Base-by-base conservation (phyloP, 2,888 invertebrate species). In the Epiblema foenella region DNA sequence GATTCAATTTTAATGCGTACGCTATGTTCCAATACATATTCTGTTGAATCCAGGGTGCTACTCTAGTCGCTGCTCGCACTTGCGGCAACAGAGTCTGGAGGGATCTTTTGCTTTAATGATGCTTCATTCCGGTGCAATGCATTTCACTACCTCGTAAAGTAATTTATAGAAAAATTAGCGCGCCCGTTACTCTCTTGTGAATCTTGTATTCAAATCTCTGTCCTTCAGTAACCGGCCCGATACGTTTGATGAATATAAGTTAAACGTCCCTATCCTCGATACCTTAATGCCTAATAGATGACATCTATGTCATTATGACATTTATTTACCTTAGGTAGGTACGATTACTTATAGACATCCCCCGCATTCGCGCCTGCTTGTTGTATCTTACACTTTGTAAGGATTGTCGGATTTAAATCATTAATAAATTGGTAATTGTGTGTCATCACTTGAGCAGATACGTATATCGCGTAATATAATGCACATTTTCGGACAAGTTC, bases 41-140 rank as follows among this genome's bases (percentile, higher is more conserved):
- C 54, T 68, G 51, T 78, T 74, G 79, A 79, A 76, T 76, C 76
- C 86, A 87, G 90, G 90, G 90, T 91, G 90, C 89, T 91, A 89
- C 87, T 65, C 85, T 80, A 77, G 69, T 77, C 73, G 74, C 57
- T 46, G 59, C 24, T 29, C 29, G 7, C 49, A 29, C 56, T 62
- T 20, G 18, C 11, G 11, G 33, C 24, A 10, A 17, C 15, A 0
- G 33, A 37, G 46, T 17, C 11, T 18, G 12, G 7, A 2, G 8
- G 17, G 46, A 5, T 7, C 46, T 20, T 46, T 20, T 54, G 64
- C 33, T 33, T 39, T 17, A 46, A 33, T 33, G 33, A 33, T 15
- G 5, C 46, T 8, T 7, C n/a, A n/a, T 46, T n/a, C 46, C n/a
- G 46, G 46, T 8, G 46, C n/a, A n/a, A 12, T 2, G 46, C 46